phyloP scores from a whole-genome alignment of 2,888 invertebrate species.

The Oeneis ivallda region DNA sequence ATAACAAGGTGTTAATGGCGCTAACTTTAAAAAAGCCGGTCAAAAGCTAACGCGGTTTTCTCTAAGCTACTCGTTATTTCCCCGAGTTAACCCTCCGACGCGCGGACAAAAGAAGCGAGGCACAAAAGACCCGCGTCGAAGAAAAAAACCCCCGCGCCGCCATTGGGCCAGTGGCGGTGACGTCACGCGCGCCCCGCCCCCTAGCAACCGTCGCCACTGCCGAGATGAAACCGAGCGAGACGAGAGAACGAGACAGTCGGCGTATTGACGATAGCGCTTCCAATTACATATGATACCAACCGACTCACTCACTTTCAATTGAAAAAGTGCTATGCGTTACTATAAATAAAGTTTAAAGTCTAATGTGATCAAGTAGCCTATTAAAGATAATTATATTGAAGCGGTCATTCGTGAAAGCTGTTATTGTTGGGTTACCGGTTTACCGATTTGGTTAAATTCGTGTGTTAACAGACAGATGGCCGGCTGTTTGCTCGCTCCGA shows the following conservation, averaged over 20 bases:
- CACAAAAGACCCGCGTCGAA: constrained; percentile 39
- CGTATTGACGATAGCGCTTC: constrained; percentile 53
- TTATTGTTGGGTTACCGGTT: constrained; percentile 81
- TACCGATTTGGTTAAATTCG: constrained; percentile 81
- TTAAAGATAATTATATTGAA: constrained; percentile 41
- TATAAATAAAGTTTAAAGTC: constrained; percentile 39
- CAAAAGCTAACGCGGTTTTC: constrained; percentile 42
- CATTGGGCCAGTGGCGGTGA: constrained; percentile 70
- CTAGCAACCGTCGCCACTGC: constrained; percentile 76
- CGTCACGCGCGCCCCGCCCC: constrained; percentile 76
- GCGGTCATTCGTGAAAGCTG: constrained; percentile 78
- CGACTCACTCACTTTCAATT: background rate
- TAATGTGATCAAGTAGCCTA: constrained; percentile 11
- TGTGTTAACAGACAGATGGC: constrained; percentile 77
- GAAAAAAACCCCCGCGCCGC: constrained; percentile 60
- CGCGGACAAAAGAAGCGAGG: constrained; percentile 35
- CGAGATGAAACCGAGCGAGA: constrained; percentile 74
- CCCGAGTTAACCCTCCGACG: constrained; percentile 40
- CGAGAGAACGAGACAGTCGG: constrained; percentile 62
- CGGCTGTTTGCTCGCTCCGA: constrained; percentile 56
- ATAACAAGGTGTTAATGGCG: constrained; percentile 39
- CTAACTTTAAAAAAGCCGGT: constrained; percentile 40
- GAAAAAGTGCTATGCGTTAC: constrained; percentile 21
- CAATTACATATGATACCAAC: constrained; percentile 42
- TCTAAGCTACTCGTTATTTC: constrained; percentile 41